Evolutionary conservation across 2,888 invertebrate species (phyloP).

Genomic region (Syrphus vitripennis): DNA sequence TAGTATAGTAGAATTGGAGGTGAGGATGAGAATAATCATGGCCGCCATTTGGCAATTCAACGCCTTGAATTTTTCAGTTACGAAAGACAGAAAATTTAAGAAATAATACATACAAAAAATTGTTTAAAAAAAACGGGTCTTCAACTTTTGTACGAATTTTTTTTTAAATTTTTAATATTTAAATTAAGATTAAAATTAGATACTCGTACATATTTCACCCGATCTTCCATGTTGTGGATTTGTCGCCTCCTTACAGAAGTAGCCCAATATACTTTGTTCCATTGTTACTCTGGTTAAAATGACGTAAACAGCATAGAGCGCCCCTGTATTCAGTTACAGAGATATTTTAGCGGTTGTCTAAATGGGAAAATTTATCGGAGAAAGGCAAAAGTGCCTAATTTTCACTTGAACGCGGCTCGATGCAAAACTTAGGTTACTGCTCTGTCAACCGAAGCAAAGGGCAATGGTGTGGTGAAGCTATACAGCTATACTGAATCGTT

Average conservation of each 20-base stretch:
- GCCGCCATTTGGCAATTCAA: background rate
- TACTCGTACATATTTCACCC: too few species aligned
- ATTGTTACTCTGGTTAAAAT: background rate
- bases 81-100: background rate
- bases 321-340: slow-evolving; percentile 11
- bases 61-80: background rate
- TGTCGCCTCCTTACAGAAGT: too few species aligned
- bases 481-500: too few species aligned
- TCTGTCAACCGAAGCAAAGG: slow-evolving; percentile 39
- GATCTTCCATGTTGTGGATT: too few species aligned
- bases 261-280: background rate
- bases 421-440: slow-evolving; percentile 63
- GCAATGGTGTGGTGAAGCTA: background rate
- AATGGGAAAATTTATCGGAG: slow-evolving; percentile 64
- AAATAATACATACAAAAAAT: background rate
- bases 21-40: background rate
- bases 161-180: too few species aligned
- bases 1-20: background rate
- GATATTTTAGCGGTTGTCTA: slow-evolving; percentile 69
- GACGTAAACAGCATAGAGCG: background rate
- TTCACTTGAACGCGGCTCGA: slow-evolving; percentile 65
- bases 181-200: too few species aligned
- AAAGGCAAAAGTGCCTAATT: slow-evolving; percentile 54
- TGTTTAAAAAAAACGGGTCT: background rate
- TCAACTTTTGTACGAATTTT: too few species aligned